Conservation (phyloP, 2,113 vertebrate species). For the Stictonetta naevosa region DNA sequence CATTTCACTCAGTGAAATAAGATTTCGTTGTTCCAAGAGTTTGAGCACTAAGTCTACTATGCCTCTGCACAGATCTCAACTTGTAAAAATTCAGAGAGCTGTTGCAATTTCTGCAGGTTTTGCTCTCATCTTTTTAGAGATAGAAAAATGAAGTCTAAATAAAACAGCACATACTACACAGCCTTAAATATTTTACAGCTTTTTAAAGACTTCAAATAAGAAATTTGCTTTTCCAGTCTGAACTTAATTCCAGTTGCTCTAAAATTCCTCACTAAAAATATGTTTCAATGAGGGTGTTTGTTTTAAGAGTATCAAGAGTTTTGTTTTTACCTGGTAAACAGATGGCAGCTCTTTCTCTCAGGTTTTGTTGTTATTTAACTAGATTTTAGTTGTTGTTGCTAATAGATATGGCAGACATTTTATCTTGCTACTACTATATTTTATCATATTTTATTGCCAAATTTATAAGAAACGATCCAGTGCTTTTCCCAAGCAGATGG, state of each 20-base stretch:
- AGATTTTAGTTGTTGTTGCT: slow-evolving; percentile 40
- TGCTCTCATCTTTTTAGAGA: neutral
- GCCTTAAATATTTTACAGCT: neutral
- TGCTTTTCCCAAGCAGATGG: slow-evolving; percentile 72
- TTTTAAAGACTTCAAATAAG: neutral
- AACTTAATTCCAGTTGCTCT: neutral
- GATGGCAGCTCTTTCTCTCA: slow-evolving; percentile 44
- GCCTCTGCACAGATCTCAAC: neutral
- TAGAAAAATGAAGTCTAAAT: neutral
- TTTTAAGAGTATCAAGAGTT: neutral
- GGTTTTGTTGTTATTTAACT: slow-evolving; percentile 39
- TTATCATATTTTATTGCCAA: slow-evolving; percentile 74
- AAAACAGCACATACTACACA: neutral
- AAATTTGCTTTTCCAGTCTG: neutral
- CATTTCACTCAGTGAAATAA: neutral
- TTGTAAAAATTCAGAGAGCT: neutral
- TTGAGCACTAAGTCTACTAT: neutral
- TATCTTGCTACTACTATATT: slow-evolving; percentile 21
- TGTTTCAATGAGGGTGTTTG: neutral
- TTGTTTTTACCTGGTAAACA: slow-evolving; percentile 60
- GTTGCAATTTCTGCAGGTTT: neutral
- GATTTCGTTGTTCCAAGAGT: neutral
- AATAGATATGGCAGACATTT: slow-evolving; percentile 61
- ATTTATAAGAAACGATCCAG: slow-evolving; percentile 48
- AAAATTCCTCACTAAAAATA: slow-evolving; percentile 19